Base-by-base conservation (phyloP, 2,888 invertebrate genomes). In the Unio pictorum region DNA sequence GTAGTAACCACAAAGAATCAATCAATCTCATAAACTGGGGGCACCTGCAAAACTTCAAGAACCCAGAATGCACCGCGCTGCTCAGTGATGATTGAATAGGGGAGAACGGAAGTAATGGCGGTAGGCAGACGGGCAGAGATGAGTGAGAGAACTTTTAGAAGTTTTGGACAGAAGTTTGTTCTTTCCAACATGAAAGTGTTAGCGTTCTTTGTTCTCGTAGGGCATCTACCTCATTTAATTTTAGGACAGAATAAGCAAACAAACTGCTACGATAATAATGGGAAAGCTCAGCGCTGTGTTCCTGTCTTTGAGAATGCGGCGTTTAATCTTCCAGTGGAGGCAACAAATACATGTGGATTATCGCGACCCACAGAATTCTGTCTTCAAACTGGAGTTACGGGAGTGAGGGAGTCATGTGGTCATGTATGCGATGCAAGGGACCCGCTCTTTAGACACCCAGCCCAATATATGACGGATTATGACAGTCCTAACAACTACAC, bases 291-390 rank as follows among this genome's bases (percentile, higher is more conserved):
- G 95, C 93, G 95, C 92, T 99, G 99, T 91, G 94, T 96, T 85
- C 98, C 99, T 0, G 96, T 96, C 84, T 99, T 99, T 91, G 96
- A 95, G 89, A 99, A 99, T 89, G 97, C 98, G 6, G 99, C 98
- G 15, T 99, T 95, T 91, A 94, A 94, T 89, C 93, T 95, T 67
- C 92, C 93, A 76, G 96, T 98, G 90, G 96, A 97, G 80, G 95
- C 96, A 17, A 97, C 98, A 23, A 98, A 98, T 90, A 99, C 98
- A 1, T 99, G 99, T 87, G 99, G 98, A 0, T 94, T 95, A 85
- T 92, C 93, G 62, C 72, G 76, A 26, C 78, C 82, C 26, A 84
- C 84, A 57, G 88, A 95, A 88, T 99, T 94, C 90, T 99, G 99
- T 90, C 94, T 95, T 74, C 98, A 99, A 91, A 96, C 97, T 0